Conservation (phyloP, 1,140 invertebrate species). For the Neoseiulus cucumeris region DNA sequence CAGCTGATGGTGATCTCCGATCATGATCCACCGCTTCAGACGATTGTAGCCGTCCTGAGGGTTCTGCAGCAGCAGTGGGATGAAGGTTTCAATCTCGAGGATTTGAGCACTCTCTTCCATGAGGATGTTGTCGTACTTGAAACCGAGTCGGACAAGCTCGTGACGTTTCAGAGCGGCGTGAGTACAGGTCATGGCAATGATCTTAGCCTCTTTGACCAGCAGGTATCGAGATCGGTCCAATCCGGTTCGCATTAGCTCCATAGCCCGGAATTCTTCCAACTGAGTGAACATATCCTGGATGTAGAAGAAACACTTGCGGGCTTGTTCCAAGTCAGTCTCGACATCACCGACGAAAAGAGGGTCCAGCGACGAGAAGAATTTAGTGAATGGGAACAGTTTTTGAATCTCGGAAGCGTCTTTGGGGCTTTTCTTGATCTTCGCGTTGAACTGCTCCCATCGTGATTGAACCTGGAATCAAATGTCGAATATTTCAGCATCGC, state of each 20-base stretch:
- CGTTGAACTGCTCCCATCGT: constrained; percentile 71
- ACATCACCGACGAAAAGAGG: constrained; percentile 67
- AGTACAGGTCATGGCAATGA: constrained; percentile 99
- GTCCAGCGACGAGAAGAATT: constrained; percentile 81
- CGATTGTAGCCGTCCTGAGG: constrained; percentile 86
- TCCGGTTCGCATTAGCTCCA: constrained; percentile 71
- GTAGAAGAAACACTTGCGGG: constrained; percentile 80
- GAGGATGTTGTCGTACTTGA: constrained; percentile 94
- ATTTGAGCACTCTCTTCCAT: constrained; percentile 99
- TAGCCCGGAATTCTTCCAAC: constrained; percentile 91
- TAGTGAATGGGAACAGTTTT: constrained; percentile 73
- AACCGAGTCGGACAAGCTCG: constrained; percentile 84
- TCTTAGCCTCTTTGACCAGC: constrained; percentile 94
- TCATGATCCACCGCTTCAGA: constrained; percentile 99
- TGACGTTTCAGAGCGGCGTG: constrained; percentile 91
- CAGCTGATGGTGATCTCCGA: constrained; percentile 96
- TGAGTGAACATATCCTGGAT: constrained; percentile 90
- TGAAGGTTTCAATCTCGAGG: constrained; percentile 98
- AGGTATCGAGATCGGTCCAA: constrained; percentile 87
- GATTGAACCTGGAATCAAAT: constrained; percentile 57
- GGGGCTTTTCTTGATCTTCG: constrained; percentile 36
- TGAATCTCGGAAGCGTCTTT: constrained; percentile 25
- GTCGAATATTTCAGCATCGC: no score
- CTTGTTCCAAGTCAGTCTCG: constrained; percentile 73
- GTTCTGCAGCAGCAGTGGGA: constrained; percentile 88